Percentiles rank a stretch among this genome's conserved stretches.
These are phyloP conservation scores for Allochrocebus solatus DNA, from an alignment of 2,797 vertebrate genomes.

Conservation along the genomic window DNA sequence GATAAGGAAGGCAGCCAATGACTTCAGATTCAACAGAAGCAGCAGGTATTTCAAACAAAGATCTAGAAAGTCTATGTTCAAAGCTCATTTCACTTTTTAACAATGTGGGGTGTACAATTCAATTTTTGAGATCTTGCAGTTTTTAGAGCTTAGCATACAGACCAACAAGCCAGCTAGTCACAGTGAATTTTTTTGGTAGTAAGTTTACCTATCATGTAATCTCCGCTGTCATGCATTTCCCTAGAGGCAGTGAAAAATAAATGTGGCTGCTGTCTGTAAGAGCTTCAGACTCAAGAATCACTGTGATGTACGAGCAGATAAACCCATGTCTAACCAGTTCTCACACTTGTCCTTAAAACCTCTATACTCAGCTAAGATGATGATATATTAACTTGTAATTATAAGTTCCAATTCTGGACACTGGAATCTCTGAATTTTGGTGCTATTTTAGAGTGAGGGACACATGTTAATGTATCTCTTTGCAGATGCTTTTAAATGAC, in stretches of 20 bases:
- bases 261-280: not conserved
- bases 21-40: not conserved
- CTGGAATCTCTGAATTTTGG: not conserved
- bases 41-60: no score
- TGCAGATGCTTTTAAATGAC: no score
- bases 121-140: not conserved
- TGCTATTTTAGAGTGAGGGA: not conserved
- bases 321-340: not conserved
- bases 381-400: not conserved
- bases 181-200: not conserved
- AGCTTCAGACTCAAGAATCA: not conserved
- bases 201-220: not conserved
- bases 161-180: not conserved
- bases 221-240: not conserved
- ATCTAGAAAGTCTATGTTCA: accelerated
- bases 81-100: not conserved
- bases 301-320: not conserved
- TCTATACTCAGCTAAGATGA: not conserved
- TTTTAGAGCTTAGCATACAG: not conserved
- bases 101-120: not conserved
- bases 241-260: not conserved
- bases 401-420: not conserved
- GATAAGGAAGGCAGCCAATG: not conserved
- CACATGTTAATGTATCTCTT: not conserved
- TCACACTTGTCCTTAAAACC: not conserved